Base-by-base conservation (phyloP, 2,888 invertebrate species). In the Microplitis deprimator region DNA sequence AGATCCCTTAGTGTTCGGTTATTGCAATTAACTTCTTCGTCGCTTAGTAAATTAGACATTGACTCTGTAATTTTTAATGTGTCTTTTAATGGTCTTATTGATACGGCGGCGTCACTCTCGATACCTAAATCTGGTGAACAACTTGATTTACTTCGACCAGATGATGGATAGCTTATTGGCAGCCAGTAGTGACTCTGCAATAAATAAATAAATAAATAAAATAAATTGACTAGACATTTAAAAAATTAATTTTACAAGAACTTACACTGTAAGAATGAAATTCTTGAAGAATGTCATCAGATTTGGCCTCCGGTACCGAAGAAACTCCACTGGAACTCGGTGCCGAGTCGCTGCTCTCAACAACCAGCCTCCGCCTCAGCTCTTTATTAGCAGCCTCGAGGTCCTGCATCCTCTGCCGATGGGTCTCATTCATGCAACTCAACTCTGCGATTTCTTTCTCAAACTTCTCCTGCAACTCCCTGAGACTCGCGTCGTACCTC, bases 111-210 rank as follows among this genome's bases (percentile, higher is more conserved):
- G 17, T 96, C 96, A 85, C 96, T 96, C 87, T 96, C 96, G 80
- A 97, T 96, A n/a, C 96, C 96, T 85, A 96, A 92, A 90, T 97
- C 97, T 0, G 97, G 96, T 0, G 96, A 96, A 82, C 90, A 89
- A 73, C 88, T 89, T 5, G 89, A 88, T 80, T 90, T 90, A 71
- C 88, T 88, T 4, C 88, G 87, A 7, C 85, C 85, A 67, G 84
- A 86, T n/a, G 84, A 82, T 67, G 86, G 85, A 75, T 86, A 87
- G 82, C 83, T 87, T 80, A 86, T 79, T 38, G 87, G 84, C 78
- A 87, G 80, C 89, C 89, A 89, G 76, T 87, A 88, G 39, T 87
- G 88, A 68, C 84, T 85, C 89, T 89, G 75, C 6, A 76, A 70
- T 17, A 65, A 65, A 64, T 60, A 17, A 41, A 69, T 10, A 2